phyloP scores from a whole-genome alignment of 1,140 invertebrate genomes.

The Papilio dardanus region DNA sequence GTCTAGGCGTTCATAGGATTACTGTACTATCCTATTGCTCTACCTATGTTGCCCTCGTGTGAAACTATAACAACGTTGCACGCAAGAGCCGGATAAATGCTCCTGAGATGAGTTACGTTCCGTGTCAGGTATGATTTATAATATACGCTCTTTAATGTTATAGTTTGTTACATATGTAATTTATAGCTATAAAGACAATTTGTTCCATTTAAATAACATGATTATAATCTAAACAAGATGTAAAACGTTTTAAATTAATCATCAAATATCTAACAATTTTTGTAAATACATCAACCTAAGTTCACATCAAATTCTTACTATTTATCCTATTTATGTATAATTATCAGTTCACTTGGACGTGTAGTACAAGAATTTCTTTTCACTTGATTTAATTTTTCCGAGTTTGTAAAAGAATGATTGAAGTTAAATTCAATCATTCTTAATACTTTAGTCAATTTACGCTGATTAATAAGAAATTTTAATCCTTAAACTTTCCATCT shows the following conservation, averaged over 20 bases:
- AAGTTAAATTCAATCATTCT: too few species aligned
- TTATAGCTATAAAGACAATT: slow-evolving; percentile 20
- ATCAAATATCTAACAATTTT: neutral
- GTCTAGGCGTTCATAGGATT: neutral
- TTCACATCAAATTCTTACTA: too few species aligned
- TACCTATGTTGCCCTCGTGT: neutral
- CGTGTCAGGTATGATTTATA: slow-evolving; percentile 29
- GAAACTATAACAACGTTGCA: slow-evolving; percentile 10
- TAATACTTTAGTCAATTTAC: too few species aligned
- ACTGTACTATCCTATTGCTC: neutral
- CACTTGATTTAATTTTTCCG: too few species aligned
- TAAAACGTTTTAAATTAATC: neutral
- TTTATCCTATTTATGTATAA: too few species aligned
- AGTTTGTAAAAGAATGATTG: too few species aligned
- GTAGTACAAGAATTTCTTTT: too few species aligned
- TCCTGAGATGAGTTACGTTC: slow-evolving; percentile 21
- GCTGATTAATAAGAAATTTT: neutral
- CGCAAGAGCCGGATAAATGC: slow-evolving; percentile 25
- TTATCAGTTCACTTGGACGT: too few species aligned
- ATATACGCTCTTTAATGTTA: neutral
- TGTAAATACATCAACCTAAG: neutral
- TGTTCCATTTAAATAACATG: neutral
- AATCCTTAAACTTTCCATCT: neutral
- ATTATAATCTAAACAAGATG: neutral
- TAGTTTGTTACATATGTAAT: neutral